Conservation (phyloP, 2,888 invertebrate genomes). For the Acholoe squamosa region DNA sequence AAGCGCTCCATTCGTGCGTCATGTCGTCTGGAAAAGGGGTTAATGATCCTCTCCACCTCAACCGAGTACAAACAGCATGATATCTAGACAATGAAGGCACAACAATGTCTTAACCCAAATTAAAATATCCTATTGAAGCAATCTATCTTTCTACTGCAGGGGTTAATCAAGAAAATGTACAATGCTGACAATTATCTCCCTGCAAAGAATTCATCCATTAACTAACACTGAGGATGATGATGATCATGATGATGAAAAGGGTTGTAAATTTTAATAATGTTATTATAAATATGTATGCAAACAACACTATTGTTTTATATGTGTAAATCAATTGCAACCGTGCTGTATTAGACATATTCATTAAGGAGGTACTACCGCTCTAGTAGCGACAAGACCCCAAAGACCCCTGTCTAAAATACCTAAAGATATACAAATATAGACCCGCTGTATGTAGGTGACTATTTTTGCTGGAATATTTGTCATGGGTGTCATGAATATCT, state of each 20-base stretch:
- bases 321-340: not conserved
- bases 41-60: not conserved
- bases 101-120: too few species aligned
- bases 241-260: not conserved
- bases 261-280: conserved; percentile 7
- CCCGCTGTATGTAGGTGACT: not conserved
- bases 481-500: not conserved
- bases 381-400: not conserved
- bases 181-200: not conserved
- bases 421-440: not conserved
- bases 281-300: conserved; percentile 1
- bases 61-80: not conserved
- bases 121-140: not conserved
- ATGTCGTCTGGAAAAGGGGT: too few species aligned
- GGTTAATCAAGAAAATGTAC: not conserved
- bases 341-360: not conserved
- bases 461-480: conserved; percentile 41
- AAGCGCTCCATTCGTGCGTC: too few species aligned
- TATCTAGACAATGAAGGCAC: not conserved
- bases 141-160: conserved; percentile 29
- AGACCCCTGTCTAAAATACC: not conserved
- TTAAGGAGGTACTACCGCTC: not conserved
- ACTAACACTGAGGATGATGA: not conserved
- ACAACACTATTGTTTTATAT: not conserved
- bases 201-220: not conserved